These are phyloP conservation scores for Galbula dea DNA, from an alignment of 2,113 vertebrate genomes.

Conservation along the genomic window DNA sequence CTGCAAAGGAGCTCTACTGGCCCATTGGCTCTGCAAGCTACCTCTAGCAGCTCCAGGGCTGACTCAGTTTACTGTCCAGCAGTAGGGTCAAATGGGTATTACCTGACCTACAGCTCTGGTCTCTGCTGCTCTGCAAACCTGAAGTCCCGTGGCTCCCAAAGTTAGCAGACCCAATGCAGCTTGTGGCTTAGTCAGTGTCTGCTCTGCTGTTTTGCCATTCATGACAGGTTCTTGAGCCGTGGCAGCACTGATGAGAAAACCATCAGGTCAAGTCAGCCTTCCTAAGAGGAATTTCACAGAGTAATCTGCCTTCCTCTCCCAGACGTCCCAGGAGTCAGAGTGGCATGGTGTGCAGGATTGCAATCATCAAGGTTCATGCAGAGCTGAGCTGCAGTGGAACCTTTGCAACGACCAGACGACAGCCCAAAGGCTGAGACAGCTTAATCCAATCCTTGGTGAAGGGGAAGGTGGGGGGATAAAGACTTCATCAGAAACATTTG, in stretches of 20 bases:
- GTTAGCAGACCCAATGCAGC: not conserved
- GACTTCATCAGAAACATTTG: not conserved
- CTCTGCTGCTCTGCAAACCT: not conserved
- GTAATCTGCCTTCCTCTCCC: not conserved
- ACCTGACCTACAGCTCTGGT: not conserved
- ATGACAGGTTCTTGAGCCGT: accelerated
- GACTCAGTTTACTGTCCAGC: accelerated
- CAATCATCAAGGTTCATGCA: not conserved
- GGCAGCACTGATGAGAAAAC: not conserved
- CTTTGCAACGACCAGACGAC: not conserved
- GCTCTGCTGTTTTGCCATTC: not conserved
- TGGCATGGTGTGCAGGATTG: accelerated
- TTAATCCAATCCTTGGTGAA: not conserved
- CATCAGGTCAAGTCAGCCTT: not conserved
- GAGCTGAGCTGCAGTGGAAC: not conserved
- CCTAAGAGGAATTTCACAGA: not conserved
- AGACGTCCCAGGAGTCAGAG: no score
- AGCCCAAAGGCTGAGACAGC: not conserved
- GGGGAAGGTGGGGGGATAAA: not conserved
- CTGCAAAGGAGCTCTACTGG: not conserved
- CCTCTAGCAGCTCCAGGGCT: not conserved
- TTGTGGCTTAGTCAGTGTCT: not conserved
- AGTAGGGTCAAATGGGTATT: not conserved
- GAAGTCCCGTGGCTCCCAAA: not conserved
- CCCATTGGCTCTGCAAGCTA: not conserved